Conservation (phyloP, 2,888 invertebrate species). For the Drepanosiphum platanoidis region DNA sequence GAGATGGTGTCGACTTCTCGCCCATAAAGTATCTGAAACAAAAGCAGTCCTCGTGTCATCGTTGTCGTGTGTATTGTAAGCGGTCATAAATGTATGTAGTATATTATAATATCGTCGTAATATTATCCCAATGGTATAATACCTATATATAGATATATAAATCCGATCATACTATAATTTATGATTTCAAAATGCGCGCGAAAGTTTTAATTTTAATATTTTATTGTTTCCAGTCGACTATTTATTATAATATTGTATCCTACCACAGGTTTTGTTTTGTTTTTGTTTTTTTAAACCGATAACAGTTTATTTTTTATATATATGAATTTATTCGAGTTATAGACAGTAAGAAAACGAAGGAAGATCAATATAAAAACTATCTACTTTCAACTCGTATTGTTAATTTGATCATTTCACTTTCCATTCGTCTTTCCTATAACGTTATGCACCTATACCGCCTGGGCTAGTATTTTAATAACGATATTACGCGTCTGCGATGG, state of each 20-base stretch:
- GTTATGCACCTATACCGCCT: too few species aligned
- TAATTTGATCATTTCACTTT: too few species aligned
- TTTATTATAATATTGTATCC: constrained; percentile 5
- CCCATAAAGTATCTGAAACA: too few species aligned
- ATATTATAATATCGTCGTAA: neutral
- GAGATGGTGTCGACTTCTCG: neutral
- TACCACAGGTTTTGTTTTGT: neutral
- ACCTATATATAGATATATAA: too few species aligned
- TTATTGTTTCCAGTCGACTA: neutral
- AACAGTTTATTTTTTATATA: neutral
- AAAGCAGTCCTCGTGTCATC: neutral
- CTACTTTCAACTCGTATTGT: too few species aligned
- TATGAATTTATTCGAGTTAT: neutral
- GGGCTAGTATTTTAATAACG: too few species aligned
- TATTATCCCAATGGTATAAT: neutral
- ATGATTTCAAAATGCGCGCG: constrained; percentile 1
- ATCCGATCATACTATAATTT: neutral
- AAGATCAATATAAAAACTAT: too few species aligned
- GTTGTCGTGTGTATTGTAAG: neutral
- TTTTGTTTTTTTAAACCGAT: constrained; percentile 3
- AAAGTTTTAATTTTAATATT: neutral
- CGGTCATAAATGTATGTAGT: neutral
- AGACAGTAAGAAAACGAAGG: too few species aligned
- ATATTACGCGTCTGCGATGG: too few species aligned
- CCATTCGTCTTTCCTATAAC: too few species aligned